Percentiles rank a stretch among this genome's conserved stretches.
phyloP scores from a whole-genome alignment of 2,888 invertebrate genomes.

The Phanerotoma sp. region DNA sequence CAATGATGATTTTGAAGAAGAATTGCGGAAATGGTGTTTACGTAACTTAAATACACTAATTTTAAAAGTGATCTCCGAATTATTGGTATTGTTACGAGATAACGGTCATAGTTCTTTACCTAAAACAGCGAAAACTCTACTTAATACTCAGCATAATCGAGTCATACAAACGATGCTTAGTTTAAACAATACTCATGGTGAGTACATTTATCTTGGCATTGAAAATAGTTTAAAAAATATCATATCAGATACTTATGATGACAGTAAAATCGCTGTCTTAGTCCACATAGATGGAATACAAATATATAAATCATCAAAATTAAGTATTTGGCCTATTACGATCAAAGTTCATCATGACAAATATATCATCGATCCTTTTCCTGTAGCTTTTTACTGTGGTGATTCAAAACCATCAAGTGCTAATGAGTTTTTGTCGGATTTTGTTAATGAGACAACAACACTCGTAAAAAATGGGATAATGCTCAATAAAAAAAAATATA shows the following conservation, averaged over 20 bases:
- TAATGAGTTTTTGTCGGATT: conserved; percentile 19
- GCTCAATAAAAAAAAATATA: conserved; percentile 3
- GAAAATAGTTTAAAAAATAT: conserved; percentile 13
- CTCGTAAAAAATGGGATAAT: conserved; percentile 15
- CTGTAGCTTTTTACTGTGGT: conserved; percentile 28
- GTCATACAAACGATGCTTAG: background rate
- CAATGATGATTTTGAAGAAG: background rate
- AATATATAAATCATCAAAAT: background rate
- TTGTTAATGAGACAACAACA: conserved; percentile 26
- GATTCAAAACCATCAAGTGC: conserved; percentile 21
- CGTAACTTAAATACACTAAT: background rate
- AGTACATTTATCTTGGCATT: conserved; percentile 22
- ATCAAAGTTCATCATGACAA: conserved; percentile 17
- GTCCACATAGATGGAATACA: conserved; percentile 17
- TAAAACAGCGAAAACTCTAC: conserved; percentile 3
- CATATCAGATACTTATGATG: background rate
- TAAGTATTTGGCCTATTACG: conserved; percentile 30
- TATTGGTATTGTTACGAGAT: conserved; percentile 1
- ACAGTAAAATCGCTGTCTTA: background rate
- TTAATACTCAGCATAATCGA: background rate
- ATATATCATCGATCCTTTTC: conserved; percentile 29
- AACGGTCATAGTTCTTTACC: background rate
- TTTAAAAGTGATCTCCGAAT: conserved; percentile 4
- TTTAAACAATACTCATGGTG: background rate
- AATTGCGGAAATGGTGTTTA: conserved; percentile 1